phyloP scores from a whole-genome alignment of 2,797 vertebrate genomes.

The Glyptemys insculpta region DNA sequence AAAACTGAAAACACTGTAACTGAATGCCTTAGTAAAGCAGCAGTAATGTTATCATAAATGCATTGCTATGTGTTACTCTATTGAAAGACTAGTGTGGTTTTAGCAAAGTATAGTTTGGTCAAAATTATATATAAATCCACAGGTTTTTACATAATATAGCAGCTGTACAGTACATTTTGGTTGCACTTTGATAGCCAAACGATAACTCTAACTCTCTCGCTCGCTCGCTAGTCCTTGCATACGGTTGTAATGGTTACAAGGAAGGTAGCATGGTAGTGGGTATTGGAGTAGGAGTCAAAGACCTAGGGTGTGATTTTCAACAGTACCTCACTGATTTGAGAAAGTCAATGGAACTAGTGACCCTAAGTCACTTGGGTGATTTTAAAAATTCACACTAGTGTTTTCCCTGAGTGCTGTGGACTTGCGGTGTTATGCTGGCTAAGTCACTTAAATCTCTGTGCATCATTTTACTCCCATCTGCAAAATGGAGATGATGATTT shows the following conservation, averaged over 20 bases:
- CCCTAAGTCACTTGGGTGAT: background rate
- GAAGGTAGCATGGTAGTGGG: accelerated
- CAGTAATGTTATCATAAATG: background rate
- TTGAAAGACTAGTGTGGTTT: background rate
- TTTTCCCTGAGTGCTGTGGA: background rate
- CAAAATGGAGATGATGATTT: background rate
- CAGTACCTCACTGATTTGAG: background rate
- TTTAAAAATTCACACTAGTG: background rate
- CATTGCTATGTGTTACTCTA: background rate
- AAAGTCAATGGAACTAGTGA: background rate
- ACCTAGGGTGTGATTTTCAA: background rate
- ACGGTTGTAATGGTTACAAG: background rate
- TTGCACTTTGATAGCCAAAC: constrained; percentile 7
- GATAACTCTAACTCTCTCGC: background rate
- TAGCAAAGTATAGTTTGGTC: background rate
- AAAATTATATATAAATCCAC: background rate
- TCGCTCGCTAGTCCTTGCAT: background rate
- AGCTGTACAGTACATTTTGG: background rate
- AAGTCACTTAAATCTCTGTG: background rate
- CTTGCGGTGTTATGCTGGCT: background rate
- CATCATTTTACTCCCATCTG: background rate
- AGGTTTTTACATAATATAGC: background rate
- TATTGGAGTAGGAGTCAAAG: background rate
- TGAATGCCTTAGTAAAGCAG: background rate
- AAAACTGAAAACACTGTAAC: background rate